Conservation (phyloP, 2,888 invertebrate species). For the Unio pictorum region DNA sequence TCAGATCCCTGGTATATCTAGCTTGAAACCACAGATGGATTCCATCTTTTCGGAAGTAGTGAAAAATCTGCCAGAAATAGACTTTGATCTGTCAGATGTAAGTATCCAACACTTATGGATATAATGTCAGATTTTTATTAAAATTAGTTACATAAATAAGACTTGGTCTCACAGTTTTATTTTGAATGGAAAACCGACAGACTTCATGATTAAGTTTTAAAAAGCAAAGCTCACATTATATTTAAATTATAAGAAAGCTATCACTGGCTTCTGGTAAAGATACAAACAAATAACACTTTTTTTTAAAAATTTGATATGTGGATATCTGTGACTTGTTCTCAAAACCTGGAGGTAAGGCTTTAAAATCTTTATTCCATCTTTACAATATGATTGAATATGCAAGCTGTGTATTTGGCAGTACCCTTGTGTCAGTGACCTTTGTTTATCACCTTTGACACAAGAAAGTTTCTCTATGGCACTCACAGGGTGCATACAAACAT, state of each 20-base stretch:
- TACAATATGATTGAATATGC: no score
- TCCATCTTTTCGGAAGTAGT: conserved; percentile 66
- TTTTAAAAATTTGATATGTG: no score
- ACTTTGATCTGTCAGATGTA: conserved; percentile 67
- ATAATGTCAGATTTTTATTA: no score
- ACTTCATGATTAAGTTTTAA: neutral
- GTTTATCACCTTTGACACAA: no score
- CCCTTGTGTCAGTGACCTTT: no score
- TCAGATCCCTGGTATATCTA: conserved; percentile 10
- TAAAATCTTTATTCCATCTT: no score
- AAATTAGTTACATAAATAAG: neutral
- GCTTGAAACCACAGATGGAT: conserved; percentile 64
- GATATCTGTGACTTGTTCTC: no score
- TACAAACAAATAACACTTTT: neutral
- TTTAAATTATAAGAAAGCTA: neutral
- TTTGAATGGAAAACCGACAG: neutral
- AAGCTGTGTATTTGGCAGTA: no score
- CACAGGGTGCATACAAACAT: no score
- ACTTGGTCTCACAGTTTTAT: neutral
- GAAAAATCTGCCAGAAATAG: conserved; percentile 64
- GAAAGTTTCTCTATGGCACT: no score
- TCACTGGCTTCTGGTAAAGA: neutral
- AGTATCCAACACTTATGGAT: conserved; percentile 18
- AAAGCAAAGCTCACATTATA: neutral
- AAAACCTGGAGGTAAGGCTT: no score